Base-by-base conservation (phyloP, 2,888 invertebrate species). In the Lochmaea crataegi region DNA sequence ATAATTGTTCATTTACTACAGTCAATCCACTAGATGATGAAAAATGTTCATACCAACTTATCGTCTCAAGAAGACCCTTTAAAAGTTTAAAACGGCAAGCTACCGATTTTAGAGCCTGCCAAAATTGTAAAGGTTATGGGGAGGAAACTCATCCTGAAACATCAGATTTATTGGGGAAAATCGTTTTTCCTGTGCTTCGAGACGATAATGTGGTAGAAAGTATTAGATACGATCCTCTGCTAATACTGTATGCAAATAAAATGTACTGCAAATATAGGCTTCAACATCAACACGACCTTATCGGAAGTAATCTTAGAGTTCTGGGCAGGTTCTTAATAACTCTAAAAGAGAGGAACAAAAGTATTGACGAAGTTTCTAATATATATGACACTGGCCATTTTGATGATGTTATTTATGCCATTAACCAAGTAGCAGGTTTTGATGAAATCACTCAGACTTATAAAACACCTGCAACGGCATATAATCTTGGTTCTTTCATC, bases 391-490 rank as follows among this genome's bases (percentile, higher is more conserved):
- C 72, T 38, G 18, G 58, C 6, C 51, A 38, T 61, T 71, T 66
- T 66, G 51, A 51, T n/a, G 51, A 51, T n/a, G n/a, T 60, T n/a
- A 60, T 77, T 11, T 11, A 53, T 10, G 66, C 73, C 10, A 69
- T 74, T 32, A 64, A 72, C 16, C 10, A 41, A 58, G 56, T 70
- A 12, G 68, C 68, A 51, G 65, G 68, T n/a, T 73, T 67, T 22
- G 60, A 73, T 56, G 48, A 66, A n/a, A 41, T 26, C 3, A 70
- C n/a, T 7, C 32, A 70, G 9, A 64, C 26, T 11, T 76, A 71
- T 56, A 32, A 53, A 26, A 22, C 74, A 22, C 75, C 75, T 10
- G 64, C 74, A 16, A 68, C 51, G 11, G 75, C 75, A n/a, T 72
- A 42, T 72, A 53, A 41, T 12, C 16, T 75, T 26, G 68, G 75